These are phyloP conservation scores for Leptinotarsa defecta DNA, from an alignment of 1,140 invertebrate species.

Conservation along the genomic window DNA sequence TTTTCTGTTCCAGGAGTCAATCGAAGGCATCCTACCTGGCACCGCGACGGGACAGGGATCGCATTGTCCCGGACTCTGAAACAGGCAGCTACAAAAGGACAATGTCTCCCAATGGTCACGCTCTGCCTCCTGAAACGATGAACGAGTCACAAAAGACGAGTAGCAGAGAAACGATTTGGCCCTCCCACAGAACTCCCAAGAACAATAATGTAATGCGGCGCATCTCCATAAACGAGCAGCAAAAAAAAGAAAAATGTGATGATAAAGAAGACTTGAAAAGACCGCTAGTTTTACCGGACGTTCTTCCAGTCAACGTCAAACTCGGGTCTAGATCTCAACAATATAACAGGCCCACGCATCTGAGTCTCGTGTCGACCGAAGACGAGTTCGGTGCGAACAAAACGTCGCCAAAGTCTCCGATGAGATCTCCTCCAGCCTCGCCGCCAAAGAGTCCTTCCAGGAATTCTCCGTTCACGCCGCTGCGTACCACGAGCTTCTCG, in stretches of 20 bases:
- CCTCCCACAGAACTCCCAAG: slow-evolving; percentile 44
- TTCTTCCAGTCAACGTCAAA: slow-evolving; percentile 60
- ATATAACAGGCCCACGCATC: slow-evolving; percentile 41
- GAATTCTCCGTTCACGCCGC: slow-evolving; percentile 47
- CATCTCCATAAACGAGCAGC: slow-evolving; percentile 48
- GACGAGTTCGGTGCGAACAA: slow-evolving; percentile 33
- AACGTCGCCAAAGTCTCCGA: slow-evolving; percentile 36
- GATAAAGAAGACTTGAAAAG: slow-evolving; percentile 44
- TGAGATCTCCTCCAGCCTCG: slow-evolving; percentile 39
- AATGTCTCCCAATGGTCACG: slow-evolving; percentile 69
- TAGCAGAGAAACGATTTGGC: slow-evolving; percentile 57
- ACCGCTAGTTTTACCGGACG: slow-evolving; percentile 56
- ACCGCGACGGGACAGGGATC: slow-evolving; percentile 68
- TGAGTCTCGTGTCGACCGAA: slow-evolving; percentile 38
- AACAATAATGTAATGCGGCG: slow-evolving; percentile 52
- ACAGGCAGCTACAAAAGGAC: slow-evolving; percentile 79
- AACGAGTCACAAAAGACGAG: slow-evolving; percentile 44
- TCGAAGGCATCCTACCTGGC: slow-evolving; percentile 80
- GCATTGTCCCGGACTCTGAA: slow-evolving; percentile 65
- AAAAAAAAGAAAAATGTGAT: slow-evolving; percentile 49
- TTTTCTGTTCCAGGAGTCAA: slow-evolving; percentile 68
- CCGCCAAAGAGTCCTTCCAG: slow-evolving; percentile 48
- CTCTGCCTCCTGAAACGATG: slow-evolving; percentile 42
- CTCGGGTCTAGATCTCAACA: slow-evolving; percentile 47
- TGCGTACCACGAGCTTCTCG: slow-evolving; percentile 47